phyloP scores from a whole-genome alignment of 2,888 invertebrate species.

The Erebia ligea region DNA sequence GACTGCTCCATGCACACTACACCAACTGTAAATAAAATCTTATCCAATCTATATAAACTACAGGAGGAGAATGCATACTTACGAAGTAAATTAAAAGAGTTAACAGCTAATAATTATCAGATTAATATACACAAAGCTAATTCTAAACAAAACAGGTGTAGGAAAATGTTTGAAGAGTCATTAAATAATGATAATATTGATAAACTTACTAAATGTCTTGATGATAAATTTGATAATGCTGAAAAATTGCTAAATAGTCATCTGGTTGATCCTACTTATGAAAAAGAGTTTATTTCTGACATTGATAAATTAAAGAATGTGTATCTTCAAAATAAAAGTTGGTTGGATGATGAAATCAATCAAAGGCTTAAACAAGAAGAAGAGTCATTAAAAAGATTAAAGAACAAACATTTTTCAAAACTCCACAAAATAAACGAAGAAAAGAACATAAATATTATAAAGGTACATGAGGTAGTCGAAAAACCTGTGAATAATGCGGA shows the following conservation, averaged over 20 bases:
- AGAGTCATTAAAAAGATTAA: constrained; percentile 48
- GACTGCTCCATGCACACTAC: constrained; percentile 66
- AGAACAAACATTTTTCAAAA: constrained; percentile 45
- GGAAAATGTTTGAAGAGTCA: constrained; percentile 73
- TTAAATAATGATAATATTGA: constrained; percentile 60
- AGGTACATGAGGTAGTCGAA: constrained; percentile 40
- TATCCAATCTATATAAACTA: constrained; percentile 76
- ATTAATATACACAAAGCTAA: constrained; percentile 53
- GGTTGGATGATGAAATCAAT: constrained; percentile 68
- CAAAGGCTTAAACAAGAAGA: constrained; percentile 59
- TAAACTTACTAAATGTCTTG: constrained; percentile 67
- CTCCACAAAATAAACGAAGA: constrained; percentile 47
- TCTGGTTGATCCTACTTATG: constrained; percentile 53
- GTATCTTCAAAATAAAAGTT: constrained; percentile 71
- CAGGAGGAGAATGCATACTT: constrained; percentile 78
- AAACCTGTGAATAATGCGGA: constrained; percentile 13
- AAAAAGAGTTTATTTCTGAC: constrained; percentile 65
- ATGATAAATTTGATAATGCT: constrained; percentile 50
- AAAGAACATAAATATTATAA: constrained; percentile 39
- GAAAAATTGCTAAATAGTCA: constrained; percentile 49
- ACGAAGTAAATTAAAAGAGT: constrained; percentile 69
- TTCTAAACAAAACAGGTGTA: constrained; percentile 65
- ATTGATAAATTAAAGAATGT: constrained; percentile 64
- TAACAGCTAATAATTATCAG: constrained; percentile 59
- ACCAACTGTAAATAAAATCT: constrained; percentile 74